Conservation (phyloP, 1,140 invertebrate genomes). For the Manduca sexta region DNA sequence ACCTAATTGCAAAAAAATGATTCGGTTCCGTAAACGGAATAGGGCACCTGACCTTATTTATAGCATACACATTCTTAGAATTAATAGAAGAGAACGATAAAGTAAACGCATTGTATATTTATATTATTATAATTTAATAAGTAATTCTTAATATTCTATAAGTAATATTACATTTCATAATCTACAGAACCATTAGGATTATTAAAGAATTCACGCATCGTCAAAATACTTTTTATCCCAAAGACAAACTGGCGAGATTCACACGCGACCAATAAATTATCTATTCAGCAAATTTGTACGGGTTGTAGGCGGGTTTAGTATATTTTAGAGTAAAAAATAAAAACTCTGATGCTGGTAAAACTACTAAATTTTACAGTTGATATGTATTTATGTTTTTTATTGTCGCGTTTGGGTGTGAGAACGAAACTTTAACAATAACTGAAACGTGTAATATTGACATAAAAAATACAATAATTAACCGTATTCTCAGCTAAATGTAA, state of each 20-base stretch:
- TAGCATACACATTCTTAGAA: too few species aligned
- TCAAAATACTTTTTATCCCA: not conserved
- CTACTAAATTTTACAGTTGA: not conserved
- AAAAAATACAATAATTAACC: not conserved
- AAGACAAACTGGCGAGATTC: slow-evolving; percentile 5
- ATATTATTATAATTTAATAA: too few species aligned
- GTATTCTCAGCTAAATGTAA: not conserved
- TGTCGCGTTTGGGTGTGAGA: slow-evolving; percentile 14
- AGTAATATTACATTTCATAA: not conserved
- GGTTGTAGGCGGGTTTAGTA: slow-evolving; percentile 49
- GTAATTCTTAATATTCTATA: too few species aligned
- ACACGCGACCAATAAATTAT: slow-evolving; percentile 56
- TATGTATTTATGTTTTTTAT: not conserved
- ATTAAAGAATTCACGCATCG: not conserved
- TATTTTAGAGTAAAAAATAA: not conserved
- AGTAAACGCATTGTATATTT: too few species aligned
- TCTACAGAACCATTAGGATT: not conserved
- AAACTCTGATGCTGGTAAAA: slow-evolving; percentile 11
- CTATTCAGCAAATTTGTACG: slow-evolving; percentile 55
- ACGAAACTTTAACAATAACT: not conserved
- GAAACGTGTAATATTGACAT: not conserved
- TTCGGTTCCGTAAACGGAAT: too few species aligned
- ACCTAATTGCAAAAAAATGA: too few species aligned
- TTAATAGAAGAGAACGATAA: too few species aligned
- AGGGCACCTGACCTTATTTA: too few species aligned